Evolutionary conservation across 2,113 vertebrate species (phyloP).

Genomic region (Manacus vitellinus): DNA sequence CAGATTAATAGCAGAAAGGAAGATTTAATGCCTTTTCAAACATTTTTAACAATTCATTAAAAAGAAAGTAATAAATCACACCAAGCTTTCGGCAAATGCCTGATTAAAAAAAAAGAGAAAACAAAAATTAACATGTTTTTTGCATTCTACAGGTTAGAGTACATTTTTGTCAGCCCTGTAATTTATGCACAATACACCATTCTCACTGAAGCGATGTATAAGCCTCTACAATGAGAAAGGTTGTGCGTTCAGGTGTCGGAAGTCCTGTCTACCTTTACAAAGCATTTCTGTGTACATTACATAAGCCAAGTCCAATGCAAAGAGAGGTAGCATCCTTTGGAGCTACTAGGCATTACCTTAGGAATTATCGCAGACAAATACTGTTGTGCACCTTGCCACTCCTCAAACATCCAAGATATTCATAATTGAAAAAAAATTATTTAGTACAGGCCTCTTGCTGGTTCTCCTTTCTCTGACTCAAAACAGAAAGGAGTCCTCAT

Average conservation of each 20-base stretch:
- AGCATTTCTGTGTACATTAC: neutral
- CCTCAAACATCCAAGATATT: neutral
- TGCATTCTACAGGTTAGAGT: slow-evolving; percentile 48
- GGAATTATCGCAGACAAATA: slow-evolving; percentile 24
- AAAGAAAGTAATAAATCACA: slow-evolving; percentile 73
- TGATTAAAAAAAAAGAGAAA: slow-evolving; percentile 48
- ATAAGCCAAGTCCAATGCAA: neutral
- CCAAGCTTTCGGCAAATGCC: slow-evolving; percentile 36
- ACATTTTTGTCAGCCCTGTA: slow-evolving; percentile 29
- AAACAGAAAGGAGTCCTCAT: neutral
- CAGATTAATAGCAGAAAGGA: slow-evolving; percentile 74
- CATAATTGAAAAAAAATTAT: neutral
- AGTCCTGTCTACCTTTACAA: neutral
- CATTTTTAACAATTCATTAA: slow-evolving; percentile 76
- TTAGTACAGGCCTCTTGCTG: neutral
- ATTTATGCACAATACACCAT: slow-evolving; percentile 33
- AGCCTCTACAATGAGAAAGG: slow-evolving; percentile 13
- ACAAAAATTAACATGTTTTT: slow-evolving; percentile 64
- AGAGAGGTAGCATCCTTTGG: neutral
- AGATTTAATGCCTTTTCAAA: slow-evolving; percentile 75
- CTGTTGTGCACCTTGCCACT: neutral
- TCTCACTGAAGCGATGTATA: slow-evolving; percentile 48
- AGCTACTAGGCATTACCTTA: neutral
- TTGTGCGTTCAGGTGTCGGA: neutral
- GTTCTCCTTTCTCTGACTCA: neutral